Conservation (phyloP, 2,888 invertebrate species). For the Belgica antarctica region DNA sequence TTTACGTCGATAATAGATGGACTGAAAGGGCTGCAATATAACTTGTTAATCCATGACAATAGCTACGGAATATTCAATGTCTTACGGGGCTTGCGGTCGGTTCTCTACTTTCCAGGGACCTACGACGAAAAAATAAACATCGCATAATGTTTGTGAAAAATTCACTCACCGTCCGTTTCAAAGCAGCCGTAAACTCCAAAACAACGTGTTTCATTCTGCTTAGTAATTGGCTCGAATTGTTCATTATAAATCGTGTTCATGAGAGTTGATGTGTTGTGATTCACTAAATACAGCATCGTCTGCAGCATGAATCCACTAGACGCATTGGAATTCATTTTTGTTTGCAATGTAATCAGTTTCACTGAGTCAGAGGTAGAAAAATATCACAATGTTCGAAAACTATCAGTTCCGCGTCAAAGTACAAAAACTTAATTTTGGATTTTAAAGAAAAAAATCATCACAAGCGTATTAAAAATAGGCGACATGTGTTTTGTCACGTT, state of each 20-base stretch:
- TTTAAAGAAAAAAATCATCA: no score
- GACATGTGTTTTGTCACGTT: no score
- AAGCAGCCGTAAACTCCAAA: slow-evolving; percentile 80
- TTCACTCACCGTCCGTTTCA: no score
- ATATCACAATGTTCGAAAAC: no score
- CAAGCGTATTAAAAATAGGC: no score
- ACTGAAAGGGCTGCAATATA: slow-evolving; percentile 64
- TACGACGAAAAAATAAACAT: no score
- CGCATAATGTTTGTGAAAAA: no score
- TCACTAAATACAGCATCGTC: slow-evolving; percentile 55
- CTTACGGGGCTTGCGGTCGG: slow-evolving; percentile 68
- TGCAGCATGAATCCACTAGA: slow-evolving; percentile 54
- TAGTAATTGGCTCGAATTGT: slow-evolving; percentile 47
- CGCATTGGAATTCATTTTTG: slow-evolving; percentile 50
- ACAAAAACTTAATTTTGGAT: no score
- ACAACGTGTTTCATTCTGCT: slow-evolving; percentile 61
- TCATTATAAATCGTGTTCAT: slow-evolving; percentile 47
- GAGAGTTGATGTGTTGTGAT: slow-evolving; percentile 51
- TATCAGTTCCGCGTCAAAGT: slow-evolving; percentile 13
- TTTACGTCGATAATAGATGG: slow-evolving; percentile 63
- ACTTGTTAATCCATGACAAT: slow-evolving; percentile 53
- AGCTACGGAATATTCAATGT: neutral
- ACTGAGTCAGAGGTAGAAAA: no score
- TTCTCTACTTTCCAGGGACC: slow-evolving; percentile 76
- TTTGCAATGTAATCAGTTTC: neutral